Base-by-base conservation (phyloP, 1,140 invertebrate genomes). In the Oedothorax gibbosus region DNA sequence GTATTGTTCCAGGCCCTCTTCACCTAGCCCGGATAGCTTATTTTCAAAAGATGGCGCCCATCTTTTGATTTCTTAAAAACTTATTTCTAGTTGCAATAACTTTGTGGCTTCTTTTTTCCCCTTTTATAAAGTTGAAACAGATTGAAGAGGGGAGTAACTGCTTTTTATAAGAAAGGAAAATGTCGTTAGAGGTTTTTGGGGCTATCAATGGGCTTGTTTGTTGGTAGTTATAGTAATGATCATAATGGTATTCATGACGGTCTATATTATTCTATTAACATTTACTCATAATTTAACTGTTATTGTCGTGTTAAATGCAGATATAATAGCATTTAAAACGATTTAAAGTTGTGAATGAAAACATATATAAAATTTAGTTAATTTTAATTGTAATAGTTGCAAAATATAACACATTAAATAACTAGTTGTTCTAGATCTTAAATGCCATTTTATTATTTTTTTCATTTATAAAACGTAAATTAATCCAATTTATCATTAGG, bases 51-150 rank as follows among this genome's bases (percentile, higher is more conserved):
- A 71, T 12, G 66, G 14, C n/a, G 21, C 53, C 14, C 53, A 82
- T 71, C 80, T 73, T 81, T 82, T 60, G 65, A 82, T 65, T 82
- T 82, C 60, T 73, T 73, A 62, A 82, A 73, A 82, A 82, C 69
- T 82, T 71, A 81, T 81, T 71, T 73, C 64, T 49, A 57, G 80
- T 82, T 65, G 69, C 56, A 82, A 73, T 65, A 82, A 82, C 69
- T 64, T 69, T 71, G 15, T 20, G 14, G 57, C 53, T 51, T 79
- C 54, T 66, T 79, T 79, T 35, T 68, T 79, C 57, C 14, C 11
- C 65, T 64, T 77, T 62, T 68, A 35, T n/a, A 14, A 50, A 10
- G 69, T 15, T 81, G 15, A 54, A 65, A 73, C 60, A 73, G 62
- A 82, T 82, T 82, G 57, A 64, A 82, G 73, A 71, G 51, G 78